phyloP scores from a whole-genome alignment of 1,140 invertebrate species.

The Battus philenor region DNA sequence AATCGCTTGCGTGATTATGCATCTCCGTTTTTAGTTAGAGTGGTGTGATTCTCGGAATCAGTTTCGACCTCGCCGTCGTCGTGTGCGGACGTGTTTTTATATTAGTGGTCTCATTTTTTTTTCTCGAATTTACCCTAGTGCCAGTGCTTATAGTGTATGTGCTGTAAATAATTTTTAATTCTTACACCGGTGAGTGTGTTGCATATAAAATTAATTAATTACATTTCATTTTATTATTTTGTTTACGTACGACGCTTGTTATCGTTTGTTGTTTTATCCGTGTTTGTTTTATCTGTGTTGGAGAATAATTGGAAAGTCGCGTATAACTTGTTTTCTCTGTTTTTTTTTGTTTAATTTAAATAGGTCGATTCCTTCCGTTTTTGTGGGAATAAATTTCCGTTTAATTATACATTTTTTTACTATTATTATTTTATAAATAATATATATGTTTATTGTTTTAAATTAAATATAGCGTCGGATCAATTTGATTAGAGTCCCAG shows the following conservation, averaged over 20 bases:
- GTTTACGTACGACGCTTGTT: not conserved
- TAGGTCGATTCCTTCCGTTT: too few relatives aligned
- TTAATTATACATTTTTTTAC: too few relatives aligned
- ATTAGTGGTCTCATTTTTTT: not conserved
- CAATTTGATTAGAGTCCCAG: too few relatives aligned
- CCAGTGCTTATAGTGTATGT: not conserved
- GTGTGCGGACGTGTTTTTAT: conserved; percentile 1
- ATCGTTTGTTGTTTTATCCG: not conserved
- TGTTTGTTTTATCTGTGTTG: conserved; percentile 8
- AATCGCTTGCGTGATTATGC: not conserved
- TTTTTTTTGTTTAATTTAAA: too few relatives aligned
- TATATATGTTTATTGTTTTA: too few relatives aligned
- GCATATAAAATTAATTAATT: too few relatives aligned
- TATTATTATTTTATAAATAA: too few relatives aligned
- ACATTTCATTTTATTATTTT: too few relatives aligned
- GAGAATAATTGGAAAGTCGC: conserved; percentile 4
- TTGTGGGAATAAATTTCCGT: too few relatives aligned
- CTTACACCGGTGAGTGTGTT: conserved; percentile 4
- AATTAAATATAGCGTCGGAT: too few relatives aligned
- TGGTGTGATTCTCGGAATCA: conserved; percentile 15
- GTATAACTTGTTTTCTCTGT: not conserved
- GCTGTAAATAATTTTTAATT: not conserved
- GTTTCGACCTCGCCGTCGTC: conserved; percentile 7
- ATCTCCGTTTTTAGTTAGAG: not conserved
- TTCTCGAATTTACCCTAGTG: not conserved